Base-by-base conservation (phyloP, 2,797 vertebrate genomes). In the Myotis myotis region DNA sequence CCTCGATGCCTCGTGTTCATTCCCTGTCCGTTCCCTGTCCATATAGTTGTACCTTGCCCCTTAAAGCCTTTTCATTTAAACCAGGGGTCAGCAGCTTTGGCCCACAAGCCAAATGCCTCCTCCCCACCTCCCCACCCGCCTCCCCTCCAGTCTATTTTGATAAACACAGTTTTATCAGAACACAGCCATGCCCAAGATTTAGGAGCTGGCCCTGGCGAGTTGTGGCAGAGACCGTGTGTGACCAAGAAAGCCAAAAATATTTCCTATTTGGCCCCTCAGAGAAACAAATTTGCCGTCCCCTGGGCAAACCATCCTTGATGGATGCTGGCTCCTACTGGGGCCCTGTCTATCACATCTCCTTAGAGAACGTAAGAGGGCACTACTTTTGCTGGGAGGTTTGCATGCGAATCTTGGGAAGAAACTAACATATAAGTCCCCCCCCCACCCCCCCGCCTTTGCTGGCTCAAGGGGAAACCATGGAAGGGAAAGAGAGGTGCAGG, bases 21-120 rank as follows among this genome's bases (percentile, higher is more conserved):
- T 47, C 60, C 30, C 25, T 75, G 68, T 49, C 53, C 20, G 3
- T 80, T 47, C 60, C 30, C 38, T 75, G 68, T 23, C 30, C 44
- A 36, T 16, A 3, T 15, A 41, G 5, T 15, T 64, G 8, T 8
- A 23, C 28, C 3, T 20, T 66, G 41, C 44, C n/a, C 49, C 51
- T 93, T 79, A 41, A 87, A 23, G 7, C 66, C 12, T 55, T 86
- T 89, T 38, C 17, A n/a, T 62, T 82, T 86, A 90, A 94, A 81
- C 33, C 15, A 41, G 28, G 2, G 8, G 6, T 81, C 49, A 78
- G 38, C 23, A 78, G 55, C 25, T 53, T 66, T 44, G 60, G 17
- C 47, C 47, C 75, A 88, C 13, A 70, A 76, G 15, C 78, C 44
- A 75, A 51, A 92, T 33, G 28, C 20, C 38, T 4, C n/a, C 5